Conservation (phyloP, 2,113 vertebrate genomes). For the Bettongia penicillata region DNA sequence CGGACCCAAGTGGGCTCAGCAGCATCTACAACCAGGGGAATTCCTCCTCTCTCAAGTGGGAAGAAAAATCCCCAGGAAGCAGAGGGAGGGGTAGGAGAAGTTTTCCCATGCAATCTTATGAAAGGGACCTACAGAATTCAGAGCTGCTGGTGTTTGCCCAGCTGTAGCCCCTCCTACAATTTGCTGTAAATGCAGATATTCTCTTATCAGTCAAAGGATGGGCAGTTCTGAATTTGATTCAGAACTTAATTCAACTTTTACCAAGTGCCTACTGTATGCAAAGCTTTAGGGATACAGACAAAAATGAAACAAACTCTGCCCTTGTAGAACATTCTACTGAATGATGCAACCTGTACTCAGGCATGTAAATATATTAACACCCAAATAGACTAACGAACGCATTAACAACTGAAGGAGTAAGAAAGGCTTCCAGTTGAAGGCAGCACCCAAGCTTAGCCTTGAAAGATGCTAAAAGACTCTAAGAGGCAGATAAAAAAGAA, state of each 20-base stretch:
- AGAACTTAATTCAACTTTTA: not conserved
- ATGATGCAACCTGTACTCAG: not conserved
- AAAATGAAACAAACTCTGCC: not conserved
- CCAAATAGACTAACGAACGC: too few species aligned
- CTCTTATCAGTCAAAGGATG: not conserved
- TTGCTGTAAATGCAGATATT: not conserved
- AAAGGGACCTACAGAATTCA: not conserved
- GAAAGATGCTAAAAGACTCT: not conserved
- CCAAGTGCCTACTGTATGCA: not conserved
- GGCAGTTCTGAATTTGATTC: not conserved
- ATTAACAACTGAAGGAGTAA: not conserved
- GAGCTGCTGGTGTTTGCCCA: not conserved
- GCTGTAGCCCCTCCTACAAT: not conserved
- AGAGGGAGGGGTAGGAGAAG: not conserved
- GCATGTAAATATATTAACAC: not conserved
- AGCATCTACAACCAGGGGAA: not conserved
- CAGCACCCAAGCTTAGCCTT: not conserved
- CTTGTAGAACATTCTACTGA: not conserved
- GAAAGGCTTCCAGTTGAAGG: not conserved
- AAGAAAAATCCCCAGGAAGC: not conserved
- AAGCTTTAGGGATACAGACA: not conserved
- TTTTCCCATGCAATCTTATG: not conserved
- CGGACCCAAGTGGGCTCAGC: not conserved
- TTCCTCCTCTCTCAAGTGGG: not conserved
- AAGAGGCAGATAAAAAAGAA: not conserved